A percentile compares a stretch with the other conserved stretches of the same genome.
phyloP scores from a whole-genome alignment of 2,113 vertebrate species.

The Ascaphus truei region DNA sequence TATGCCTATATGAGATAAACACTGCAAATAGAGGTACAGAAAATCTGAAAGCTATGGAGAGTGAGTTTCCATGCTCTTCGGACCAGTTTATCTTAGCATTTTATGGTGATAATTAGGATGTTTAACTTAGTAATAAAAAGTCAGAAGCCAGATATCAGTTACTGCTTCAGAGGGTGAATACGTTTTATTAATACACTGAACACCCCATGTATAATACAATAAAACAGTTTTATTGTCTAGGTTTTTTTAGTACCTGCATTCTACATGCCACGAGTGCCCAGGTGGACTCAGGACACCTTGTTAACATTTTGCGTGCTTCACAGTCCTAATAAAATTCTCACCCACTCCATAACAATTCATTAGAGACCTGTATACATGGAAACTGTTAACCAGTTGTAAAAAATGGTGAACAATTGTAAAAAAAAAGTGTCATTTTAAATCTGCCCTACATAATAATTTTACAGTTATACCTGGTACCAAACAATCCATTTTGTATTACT shows the following conservation, averaged over 20 bases:
- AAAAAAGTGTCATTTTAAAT: constrained; percentile 30
- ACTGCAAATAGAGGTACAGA: too few species aligned
- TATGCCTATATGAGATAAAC: too few species aligned
- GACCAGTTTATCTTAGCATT: background rate
- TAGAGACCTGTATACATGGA: constrained; percentile 27
- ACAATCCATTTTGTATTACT: too few species aligned
- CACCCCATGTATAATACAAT: background rate
- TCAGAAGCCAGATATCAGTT: background rate
- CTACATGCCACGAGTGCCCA: background rate
- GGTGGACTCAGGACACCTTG: background rate
- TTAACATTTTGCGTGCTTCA: background rate
- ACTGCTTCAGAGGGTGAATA: background rate
- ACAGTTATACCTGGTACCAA: too few species aligned
- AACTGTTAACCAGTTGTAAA: constrained; percentile 18
- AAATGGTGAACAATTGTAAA: too few species aligned
- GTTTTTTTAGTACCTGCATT: too few species aligned
- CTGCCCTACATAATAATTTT: too few species aligned
- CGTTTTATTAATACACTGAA: background rate
- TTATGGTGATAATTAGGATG: background rate
- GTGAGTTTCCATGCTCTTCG: background rate
- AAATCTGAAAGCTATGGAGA: too few species aligned
- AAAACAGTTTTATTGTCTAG: constrained; percentile 19
- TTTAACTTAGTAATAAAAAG: background rate
- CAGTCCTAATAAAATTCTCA: constrained; percentile 28
- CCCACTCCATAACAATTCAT: constrained; percentile 29